Percentiles rank a stretch among this genome's conserved stretches.
phyloP scores from a whole-genome alignment of 2,797 vertebrate genomes.

The Peromyscus nudipes region DNA sequence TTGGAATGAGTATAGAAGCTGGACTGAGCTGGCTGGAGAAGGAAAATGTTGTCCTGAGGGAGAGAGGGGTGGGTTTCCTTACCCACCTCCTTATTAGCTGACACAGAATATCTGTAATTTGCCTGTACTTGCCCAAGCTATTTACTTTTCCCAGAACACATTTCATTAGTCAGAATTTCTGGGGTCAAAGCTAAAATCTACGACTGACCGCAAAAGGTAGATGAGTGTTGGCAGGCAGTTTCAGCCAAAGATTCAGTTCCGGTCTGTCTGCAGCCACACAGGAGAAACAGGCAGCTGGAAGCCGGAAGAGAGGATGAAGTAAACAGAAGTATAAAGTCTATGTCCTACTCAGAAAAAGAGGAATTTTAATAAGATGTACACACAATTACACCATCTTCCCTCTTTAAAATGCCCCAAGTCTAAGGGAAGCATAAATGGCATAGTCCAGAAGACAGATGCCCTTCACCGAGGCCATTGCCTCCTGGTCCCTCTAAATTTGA shows the following conservation, averaged over 20 bases:
- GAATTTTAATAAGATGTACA: neutral
- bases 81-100: neutral
- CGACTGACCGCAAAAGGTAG: neutral
- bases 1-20: neutral
- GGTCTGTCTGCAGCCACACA: neutral
- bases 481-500: neutral
- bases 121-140: neutral
- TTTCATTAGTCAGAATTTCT: neutral
- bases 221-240: neutral
- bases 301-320: neutral
- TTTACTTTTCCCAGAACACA: slow-evolving; percentile 22
- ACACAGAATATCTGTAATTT: neutral
- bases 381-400: neutral
- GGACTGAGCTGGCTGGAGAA: neutral
- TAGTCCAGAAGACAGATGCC: neutral
- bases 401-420: neutral
- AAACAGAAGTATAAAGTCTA: neutral
- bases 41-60: neutral
- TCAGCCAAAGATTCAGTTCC: neutral
- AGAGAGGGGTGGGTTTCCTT: neutral
- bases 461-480: neutral
- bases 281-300: neutral
- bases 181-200: neutral
- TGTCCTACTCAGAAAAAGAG: neutral
- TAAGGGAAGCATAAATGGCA: neutral